These are phyloP conservation scores for Plebejus anna DNA, from an alignment of 2,888 invertebrate species.

Conservation along the genomic window DNA sequence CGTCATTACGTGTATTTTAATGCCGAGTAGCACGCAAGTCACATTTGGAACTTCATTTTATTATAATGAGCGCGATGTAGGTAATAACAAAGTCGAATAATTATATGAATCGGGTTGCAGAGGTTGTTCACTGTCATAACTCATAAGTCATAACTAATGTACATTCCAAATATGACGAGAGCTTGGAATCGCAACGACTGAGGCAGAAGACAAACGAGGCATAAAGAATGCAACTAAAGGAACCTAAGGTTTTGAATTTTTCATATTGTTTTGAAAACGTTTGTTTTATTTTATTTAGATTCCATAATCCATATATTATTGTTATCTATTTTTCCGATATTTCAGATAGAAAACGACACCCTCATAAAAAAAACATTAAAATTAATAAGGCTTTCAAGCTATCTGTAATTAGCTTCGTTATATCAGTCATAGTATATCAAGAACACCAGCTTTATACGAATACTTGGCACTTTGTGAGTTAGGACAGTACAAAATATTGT, in stretches of 20 bases:
- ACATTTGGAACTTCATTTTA: conserved; percentile 40
- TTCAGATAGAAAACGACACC: not conserved
- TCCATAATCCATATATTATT: not conserved
- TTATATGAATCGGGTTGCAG: conserved; percentile 17
- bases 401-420: no score
- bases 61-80: conserved; percentile 40
- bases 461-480: no score
- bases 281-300: not conserved
- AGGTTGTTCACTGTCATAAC: conserved; percentile 22
- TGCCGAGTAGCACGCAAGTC: conserved; percentile 44
- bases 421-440: no score
- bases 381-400: no score
- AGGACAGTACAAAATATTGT: no score
- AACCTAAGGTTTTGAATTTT: not conserved
- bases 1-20: conserved; percentile 43
- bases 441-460: no score
- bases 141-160: not conserved
- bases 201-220: not conserved
- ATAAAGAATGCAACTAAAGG: not conserved
- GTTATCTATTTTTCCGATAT: no score
- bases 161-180: conserved; percentile 3
- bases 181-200: not conserved
- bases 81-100: conserved; percentile 29
- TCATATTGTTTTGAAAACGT: not conserved
- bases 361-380: no score